Base-by-base conservation (phyloP, 1,140 invertebrate species). In the Polyergus mexicanus region DNA sequence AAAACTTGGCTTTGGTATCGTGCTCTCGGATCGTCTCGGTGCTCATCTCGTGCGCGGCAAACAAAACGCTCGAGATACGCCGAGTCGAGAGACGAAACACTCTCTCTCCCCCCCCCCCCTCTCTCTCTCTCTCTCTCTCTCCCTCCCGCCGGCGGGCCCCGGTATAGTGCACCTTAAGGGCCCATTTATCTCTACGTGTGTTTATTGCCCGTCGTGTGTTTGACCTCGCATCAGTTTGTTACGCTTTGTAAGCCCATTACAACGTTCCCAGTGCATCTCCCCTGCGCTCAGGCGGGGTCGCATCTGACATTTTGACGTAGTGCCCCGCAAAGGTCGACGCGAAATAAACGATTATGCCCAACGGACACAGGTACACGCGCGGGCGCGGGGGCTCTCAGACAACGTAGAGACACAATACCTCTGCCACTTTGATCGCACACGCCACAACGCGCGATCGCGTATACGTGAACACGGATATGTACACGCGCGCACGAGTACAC, bases 171-270 rank as follows among this genome's bases (percentile, higher is more conserved):
- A 89, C 86, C 90, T 90, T 90, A 90, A 90, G 88, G 88, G 92
- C 90, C 93, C 94, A 93, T 95, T 95, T 95, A 95, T 95, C 94
- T 95, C 92, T 88, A 92, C 92, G 92, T 93, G 92, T 95, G 94
- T 95, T 95, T 95, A 95, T 95, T 94, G 93, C 94, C 92, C 93
- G 93, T 95, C 94, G 92, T 94, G 91, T 94, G 93, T 93, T 95
- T 95, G 93, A 94, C 93, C 94, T 95, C 93, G 93, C 93, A 94
- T 94, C 93, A 94, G 94, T 95, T 95, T 95, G 94, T 95, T 95
- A 95, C 93, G 94, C 94, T 95, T 95, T 95, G 94, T 95, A 94
- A 95, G 93, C 93, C 94, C 93, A 95, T 95, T 95, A 95, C 92
- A 94, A 88, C 92, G 92, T 94, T 94, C 93, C 92, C 94, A 94